Evolutionary conservation across 2,888 invertebrate species (phyloP).

Genomic region (Iphiclides podalirius): DNA sequence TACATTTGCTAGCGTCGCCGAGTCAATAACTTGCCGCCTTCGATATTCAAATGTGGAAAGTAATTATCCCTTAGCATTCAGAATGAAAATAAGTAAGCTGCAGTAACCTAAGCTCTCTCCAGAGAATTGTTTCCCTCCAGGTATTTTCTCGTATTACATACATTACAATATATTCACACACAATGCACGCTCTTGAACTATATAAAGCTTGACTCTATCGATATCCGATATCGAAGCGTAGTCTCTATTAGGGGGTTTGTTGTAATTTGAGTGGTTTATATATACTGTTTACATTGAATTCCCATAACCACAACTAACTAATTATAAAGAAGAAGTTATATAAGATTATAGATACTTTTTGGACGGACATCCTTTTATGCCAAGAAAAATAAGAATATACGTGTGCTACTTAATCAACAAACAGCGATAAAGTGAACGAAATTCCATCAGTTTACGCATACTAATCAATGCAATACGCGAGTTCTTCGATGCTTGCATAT

Average conservation of each 20-base stretch:
- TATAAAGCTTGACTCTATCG: not conserved
- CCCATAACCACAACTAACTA: too few relatives aligned
- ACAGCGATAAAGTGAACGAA: not conserved
- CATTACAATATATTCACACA: conserved; percentile 1
- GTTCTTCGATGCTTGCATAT: conserved; percentile 23
- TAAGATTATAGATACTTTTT: too few relatives aligned
- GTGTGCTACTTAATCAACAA: not conserved
- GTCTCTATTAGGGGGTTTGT: not conserved
- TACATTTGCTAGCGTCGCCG: conserved; percentile 12
- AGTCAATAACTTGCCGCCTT: conserved; percentile 16
- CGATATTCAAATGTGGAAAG: not conserved
- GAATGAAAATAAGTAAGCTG: not conserved
- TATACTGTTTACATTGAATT: too few relatives aligned
- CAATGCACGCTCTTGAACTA: not conserved
- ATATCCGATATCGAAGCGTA: not conserved
- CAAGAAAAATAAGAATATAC: too few relatives aligned
- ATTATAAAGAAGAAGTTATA: too few relatives aligned
- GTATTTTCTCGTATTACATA: not conserved
- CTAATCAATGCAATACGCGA: conserved; percentile 5
- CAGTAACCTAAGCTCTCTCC: not conserved
- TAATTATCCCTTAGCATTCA: conserved; percentile 5
- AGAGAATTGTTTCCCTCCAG: not conserved
- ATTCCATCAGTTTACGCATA: conserved; percentile 9
- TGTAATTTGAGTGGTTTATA: too few relatives aligned
- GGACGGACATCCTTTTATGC: too few relatives aligned